phyloP scores from a whole-genome alignment of 64 coral and sea anemone genomes.

The Acropora yongei region DNA sequence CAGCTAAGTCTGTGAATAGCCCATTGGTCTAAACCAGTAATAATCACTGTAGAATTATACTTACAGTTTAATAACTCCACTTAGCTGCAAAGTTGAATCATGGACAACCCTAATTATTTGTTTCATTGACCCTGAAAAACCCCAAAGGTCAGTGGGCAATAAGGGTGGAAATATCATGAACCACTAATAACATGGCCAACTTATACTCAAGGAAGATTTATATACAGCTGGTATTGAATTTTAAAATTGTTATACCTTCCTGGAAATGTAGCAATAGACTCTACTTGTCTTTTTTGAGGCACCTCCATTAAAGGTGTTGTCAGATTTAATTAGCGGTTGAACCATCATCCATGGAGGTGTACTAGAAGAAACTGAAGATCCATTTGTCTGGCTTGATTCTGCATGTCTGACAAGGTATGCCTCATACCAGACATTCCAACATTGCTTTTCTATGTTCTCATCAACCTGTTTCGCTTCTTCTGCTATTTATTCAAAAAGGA shows the following conservation, averaged over 20 bases:
- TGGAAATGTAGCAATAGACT: constrained; percentile 93
- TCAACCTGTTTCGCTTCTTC: constrained; percentile 75
- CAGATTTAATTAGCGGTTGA: constrained; percentile 14
- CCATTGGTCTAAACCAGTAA: too few relatives aligned
- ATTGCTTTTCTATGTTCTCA: constrained; percentile 76
- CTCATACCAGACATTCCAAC: constrained; percentile 96
- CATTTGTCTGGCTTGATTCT: neutral
- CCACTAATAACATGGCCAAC: too few relatives aligned
- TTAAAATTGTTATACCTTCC: constrained; percentile 53
- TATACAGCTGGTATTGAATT: neutral
- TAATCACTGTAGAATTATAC: too few relatives aligned
- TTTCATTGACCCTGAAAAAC: too few relatives aligned
- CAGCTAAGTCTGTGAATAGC: too few relatives aligned
- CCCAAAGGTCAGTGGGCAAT: too few relatives aligned
- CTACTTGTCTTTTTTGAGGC: constrained; percentile 60
- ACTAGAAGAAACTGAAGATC: too few relatives aligned
- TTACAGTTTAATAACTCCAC: too few relatives aligned
- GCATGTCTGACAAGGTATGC: constrained; percentile 59
- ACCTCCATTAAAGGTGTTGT: constrained; percentile 3
- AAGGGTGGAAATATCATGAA: too few relatives aligned
- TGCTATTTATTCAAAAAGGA: neutral
- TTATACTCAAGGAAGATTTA: too few relatives aligned
- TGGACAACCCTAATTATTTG: too few relatives aligned
- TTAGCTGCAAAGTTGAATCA: too few relatives aligned
- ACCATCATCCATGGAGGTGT: neutral